Evolutionary conservation across 1,140 invertebrate genomes (phyloP).

Genomic region (Laupala kohalensis): DNA sequence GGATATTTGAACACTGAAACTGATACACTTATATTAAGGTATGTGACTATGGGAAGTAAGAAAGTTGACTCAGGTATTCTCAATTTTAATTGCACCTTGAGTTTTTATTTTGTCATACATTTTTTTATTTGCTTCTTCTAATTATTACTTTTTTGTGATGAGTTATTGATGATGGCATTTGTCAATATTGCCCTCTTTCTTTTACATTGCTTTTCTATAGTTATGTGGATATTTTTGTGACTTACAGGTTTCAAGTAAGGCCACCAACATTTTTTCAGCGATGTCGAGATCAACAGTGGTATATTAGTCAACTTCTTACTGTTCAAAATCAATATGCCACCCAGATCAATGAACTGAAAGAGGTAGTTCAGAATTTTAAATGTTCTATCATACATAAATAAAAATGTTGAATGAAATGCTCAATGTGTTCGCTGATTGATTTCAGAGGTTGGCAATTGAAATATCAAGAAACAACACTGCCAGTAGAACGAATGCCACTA

Average conservation of each 20-base stretch:
- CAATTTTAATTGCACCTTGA: no score
- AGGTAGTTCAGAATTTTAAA: constrained; percentile 36
- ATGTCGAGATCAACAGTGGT: constrained; percentile 87
- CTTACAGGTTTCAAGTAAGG: constrained; percentile 73
- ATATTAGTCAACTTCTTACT: constrained; percentile 71
- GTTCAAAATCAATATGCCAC: constrained; percentile 65
- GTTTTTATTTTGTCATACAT: no score
- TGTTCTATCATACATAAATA: constrained; percentile 10
- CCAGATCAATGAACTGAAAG: constrained; percentile 76
- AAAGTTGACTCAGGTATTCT: no score
- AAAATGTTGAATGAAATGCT: constrained; percentile 1
- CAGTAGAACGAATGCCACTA: neutral
- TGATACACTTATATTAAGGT: constrained; percentile 62
- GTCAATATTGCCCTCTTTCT: no score
- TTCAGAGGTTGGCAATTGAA: constrained; percentile 53
- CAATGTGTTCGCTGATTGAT: constrained; percentile 18
- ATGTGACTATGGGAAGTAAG: no score
- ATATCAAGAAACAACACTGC: constrained; percentile 43
- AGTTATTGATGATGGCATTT: no score
- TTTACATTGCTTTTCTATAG: no score
- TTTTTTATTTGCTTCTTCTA: no score
- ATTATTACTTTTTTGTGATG: no score
- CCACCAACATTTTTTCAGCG: constrained; percentile 88
- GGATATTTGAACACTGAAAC: constrained; percentile 67
- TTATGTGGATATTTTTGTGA: no score